Evolutionary conservation across 2,797 vertebrate genomes (phyloP).

Genomic region (Epinephelus coioides): DNA sequence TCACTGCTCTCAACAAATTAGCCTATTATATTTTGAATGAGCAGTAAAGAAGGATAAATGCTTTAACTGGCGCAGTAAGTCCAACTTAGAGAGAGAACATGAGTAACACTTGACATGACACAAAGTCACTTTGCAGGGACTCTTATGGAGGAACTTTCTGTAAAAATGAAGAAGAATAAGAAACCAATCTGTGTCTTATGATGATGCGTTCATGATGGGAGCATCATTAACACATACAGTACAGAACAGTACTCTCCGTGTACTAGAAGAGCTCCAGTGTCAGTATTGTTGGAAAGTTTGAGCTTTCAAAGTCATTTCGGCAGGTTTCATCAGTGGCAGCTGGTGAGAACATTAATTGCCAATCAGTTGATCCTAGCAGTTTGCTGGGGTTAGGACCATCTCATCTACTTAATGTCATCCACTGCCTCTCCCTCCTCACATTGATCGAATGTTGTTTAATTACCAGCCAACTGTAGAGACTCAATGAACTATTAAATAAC

Average conservation of each 20-base stretch:
- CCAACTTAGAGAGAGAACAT: background rate
- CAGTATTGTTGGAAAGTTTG: constrained; percentile 42
- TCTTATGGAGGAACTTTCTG: background rate
- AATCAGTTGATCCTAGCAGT: constrained; percentile 73
- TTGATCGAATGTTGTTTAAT: constrained; percentile 81
- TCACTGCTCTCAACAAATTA: background rate
- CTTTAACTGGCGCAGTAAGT: background rate
- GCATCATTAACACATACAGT: background rate
- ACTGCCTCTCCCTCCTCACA: constrained; percentile 55
- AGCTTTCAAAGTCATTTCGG: constrained; percentile 68
- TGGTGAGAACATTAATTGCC: constrained; percentile 72
- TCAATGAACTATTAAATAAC: constrained; percentile 85
- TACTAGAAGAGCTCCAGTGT: background rate
- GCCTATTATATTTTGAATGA: background rate
- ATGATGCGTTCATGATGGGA: background rate
- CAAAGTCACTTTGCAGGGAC: background rate
- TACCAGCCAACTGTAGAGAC: constrained; percentile 78
- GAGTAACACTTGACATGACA: constrained; percentile 8
- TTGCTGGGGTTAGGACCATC: constrained; percentile 76
- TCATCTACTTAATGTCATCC: constrained; percentile 77
- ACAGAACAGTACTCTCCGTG: background rate
- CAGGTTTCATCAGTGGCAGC: constrained; percentile 66
- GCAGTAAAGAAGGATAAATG: background rate
- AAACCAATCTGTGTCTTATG: background rate
- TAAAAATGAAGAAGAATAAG: background rate